Base-by-base conservation (phyloP, 2,888 invertebrate genomes). In the Philaethria dido region DNA sequence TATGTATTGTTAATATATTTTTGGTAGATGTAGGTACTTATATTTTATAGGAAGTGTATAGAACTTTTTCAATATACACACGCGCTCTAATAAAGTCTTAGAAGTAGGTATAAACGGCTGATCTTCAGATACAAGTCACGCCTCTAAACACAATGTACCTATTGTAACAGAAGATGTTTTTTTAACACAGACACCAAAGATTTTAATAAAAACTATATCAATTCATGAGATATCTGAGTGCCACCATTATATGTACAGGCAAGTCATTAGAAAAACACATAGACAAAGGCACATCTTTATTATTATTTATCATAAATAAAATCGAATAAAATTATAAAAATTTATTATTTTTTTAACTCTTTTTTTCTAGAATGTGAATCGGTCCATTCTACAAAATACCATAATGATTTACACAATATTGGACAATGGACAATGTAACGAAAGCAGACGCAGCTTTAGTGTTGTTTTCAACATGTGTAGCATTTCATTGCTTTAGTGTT, bases 401-500 rank as follows among this genome's bases (percentile, higher is more conserved):
- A 11, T 11, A 29, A 57, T 55, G 54, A 22, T 22, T 22, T 20
- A 44, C 52, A 55, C 47, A 22, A 45, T 42, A n/a, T 57, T 64
- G 39, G 44, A 65, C 65, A 69, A 65, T 57, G 44, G 57, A 42
- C 59, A 52, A 73, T 71, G 72, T 72, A 71, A 68, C 66, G 70
- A 73, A 72, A 74, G 71, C 71, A 71, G 65, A 70, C 64, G 68
- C 66, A 25, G 66, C 68, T 73, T 73, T 72, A 74, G 72, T 70
- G 69, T 64, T 61, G 45, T 69, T 62, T 69, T 22, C 72, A 84
- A 83, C 87, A 87, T 85, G 79, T 86, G 84, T 81, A 80, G 75
- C 82, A 82, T 84, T 80, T 86, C 86, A 85, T 79, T 77, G 75
- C 39, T 62, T 62, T 39, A 47, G 33, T 81, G 88, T 87, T 89